Evolutionary conservation across 2,797 vertebrate genomes (phyloP), one percentile per base, ranked within the genome.

Genomic region (Hemibagrus guttatus): DNA sequence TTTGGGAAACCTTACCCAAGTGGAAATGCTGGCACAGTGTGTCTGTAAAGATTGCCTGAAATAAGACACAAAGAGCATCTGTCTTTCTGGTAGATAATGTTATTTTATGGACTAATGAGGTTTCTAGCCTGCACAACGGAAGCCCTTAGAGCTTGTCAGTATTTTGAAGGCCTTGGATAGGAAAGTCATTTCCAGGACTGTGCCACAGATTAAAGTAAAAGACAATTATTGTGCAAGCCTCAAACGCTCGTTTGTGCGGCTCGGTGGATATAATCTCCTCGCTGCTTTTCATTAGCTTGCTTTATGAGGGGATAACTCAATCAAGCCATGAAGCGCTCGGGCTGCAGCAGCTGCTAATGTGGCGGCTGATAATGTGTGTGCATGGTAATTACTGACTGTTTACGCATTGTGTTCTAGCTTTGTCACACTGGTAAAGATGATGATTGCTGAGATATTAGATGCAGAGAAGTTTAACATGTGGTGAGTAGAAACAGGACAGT

Each of bases 81-180:
- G 95, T 93, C 85, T 86, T 95, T 92, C 93, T 95, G 92, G 91
- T 94, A 94, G 93, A 93, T 89, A 81, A 93, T 95, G 94, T 94
- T 95, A 93, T 96, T 96, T 95, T 93, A 94, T 91, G 93, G 94
- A 91, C 93, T 96, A 95, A 96, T 96, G 95, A 96, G 95, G 74
- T 94, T 94, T 94, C 91, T 72, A 91, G 92, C 88, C 89, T 92
- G 93, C 85, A 94, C 93, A 95, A 94, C 93, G 93, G 76, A 74
- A 88, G 83, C 85, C 91, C 93, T 94, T 61, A 42, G 94, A 88
- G 92, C 93, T 92, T 92, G 94, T 95, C 95, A 95, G 87, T 96
- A 63, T 94, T 95, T 17, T 64, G 79, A 81, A 90, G 89, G 0
- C 78, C 94, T 95, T 95, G 95, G 94, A 96, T 95, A 94, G 52